A percentile compares a stretch with the other conserved stretches of the same genome.
These are phyloP conservation scores for Semicossyphus pulcher DNA, from an alignment of 2,113 vertebrate species.

Conservation along the genomic window DNA sequence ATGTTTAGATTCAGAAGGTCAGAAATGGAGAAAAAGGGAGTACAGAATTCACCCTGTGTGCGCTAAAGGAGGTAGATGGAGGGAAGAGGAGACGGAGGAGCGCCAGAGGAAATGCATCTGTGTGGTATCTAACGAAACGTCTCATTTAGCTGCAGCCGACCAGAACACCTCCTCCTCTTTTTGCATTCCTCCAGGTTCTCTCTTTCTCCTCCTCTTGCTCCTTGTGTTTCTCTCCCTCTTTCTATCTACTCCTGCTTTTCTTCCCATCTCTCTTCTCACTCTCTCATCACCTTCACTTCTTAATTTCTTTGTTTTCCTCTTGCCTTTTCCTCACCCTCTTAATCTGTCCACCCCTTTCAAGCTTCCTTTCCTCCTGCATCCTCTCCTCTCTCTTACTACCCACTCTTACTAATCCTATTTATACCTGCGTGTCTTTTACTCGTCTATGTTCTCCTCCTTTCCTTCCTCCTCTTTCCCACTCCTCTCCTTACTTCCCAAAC, in stretches of 20 bases:
- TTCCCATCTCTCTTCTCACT: no score
- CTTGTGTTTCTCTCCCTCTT: no score
- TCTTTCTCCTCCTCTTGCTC: background rate
- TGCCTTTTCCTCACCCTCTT: background rate
- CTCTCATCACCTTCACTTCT: no score
- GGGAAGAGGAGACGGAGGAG: background rate
- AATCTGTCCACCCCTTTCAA: background rate
- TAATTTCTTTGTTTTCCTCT: background rate
- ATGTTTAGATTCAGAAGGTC: conserved; percentile 4
- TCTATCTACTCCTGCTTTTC: no score
- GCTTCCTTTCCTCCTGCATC: background rate
- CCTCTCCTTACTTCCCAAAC: background rate
- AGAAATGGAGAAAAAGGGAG: background rate
- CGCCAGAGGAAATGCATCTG: conserved; percentile 50
- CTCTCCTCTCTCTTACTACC: background rate
- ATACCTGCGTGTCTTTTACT: background rate
- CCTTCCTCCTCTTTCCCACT: background rate
- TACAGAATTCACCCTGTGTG: background rate
- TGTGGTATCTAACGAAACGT: conserved; percentile 54
- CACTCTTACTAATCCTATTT: background rate
- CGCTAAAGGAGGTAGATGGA: background rate
- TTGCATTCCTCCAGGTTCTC: conserved; percentile 13
- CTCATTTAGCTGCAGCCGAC: conserved; percentile 65
- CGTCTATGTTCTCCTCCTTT: background rate
- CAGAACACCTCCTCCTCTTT: conserved; percentile 46